Conservation (phyloP, 2,797 vertebrate genomes). For the Phylloscopus collybita region DNA sequence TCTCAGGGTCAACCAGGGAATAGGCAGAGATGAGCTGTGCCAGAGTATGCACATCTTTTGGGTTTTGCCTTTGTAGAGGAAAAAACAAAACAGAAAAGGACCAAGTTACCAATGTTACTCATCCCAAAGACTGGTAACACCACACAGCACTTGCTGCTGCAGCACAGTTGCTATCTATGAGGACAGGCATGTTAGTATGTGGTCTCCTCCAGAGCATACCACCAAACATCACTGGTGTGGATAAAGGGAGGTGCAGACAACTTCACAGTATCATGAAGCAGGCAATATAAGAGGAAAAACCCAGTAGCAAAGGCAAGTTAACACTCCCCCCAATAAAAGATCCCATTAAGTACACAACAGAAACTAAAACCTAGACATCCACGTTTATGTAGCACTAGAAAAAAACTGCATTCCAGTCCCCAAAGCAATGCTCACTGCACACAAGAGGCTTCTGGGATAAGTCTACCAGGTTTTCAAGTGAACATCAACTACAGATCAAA, state of each 20-base stretch:
- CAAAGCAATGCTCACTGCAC: neutral
- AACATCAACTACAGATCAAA: neutral
- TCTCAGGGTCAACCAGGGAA: slow-evolving; percentile 93
- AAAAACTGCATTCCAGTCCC: neutral
- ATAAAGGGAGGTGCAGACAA: neutral
- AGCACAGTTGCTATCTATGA: neutral
- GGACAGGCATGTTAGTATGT: neutral
- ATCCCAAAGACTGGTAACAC: neutral
- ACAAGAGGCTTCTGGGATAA: neutral
- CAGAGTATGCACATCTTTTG: slow-evolving; percentile 92
- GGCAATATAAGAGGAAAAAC: neutral
- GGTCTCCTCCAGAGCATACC: neutral
- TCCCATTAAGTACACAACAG: neutral
- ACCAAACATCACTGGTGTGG: neutral
- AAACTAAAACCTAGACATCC: neutral
- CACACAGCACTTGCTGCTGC: neutral
- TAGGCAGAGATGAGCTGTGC: slow-evolving; percentile 98
- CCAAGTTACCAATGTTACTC: neutral
- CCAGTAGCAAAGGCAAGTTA: neutral
- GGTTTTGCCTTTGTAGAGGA: slow-evolving; percentile 85
- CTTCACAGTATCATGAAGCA: neutral
- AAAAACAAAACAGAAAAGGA: neutral
- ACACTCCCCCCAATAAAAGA: neutral
- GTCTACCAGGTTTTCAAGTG: neutral
- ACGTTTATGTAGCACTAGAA: neutral